Evolutionary conservation across 1,140 invertebrate species (phyloP), one percentile per base, ranked within the genome.

Genomic region (Lanistes nyassanus): DNA sequence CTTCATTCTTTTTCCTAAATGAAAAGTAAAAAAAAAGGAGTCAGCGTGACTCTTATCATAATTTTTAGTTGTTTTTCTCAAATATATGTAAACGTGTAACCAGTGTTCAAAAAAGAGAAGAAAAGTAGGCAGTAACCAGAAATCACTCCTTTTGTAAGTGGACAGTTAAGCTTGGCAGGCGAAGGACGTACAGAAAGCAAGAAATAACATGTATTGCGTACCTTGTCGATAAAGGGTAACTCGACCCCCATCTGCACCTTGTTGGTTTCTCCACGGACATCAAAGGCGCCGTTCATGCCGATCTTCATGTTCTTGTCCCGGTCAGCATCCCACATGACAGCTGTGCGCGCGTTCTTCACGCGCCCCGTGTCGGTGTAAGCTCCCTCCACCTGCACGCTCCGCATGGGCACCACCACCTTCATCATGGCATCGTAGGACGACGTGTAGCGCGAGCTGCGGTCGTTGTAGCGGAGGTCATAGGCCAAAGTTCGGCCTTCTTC

Each of bases 281-380:
- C 75, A 51, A 78, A 60, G 7, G 75, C 72, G 26, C 76, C 53
- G 23, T 76, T 81, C 26, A 84, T 39, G 19, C 74, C 73, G 29
- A 83, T 76, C 65, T 81, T 79, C 71, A 85, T 83, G 53, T 72
- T 75, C 56, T 76, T 75, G 65, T 87, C 83, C n/a, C 68, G 76
- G 31, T 83, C 81, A 36, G 83, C 79, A 81, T 87, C 84, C 85
- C 85, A 87, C 51, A 81, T 68, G 21, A 85, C 26, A 4, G 79
- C 66, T 47, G 65, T 58, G 29, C 55, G 58, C 16, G 75, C 66
- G 23, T 51, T 53, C 23, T 56, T 21, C 21, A 21, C 65, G 3
- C 55, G 56, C 3, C 67, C 76, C 16, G 70, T 65, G 67, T 77
- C 62, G 39, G 66, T 75, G 74, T 74, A 78, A 11, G 76, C 53